Evolutionary conservation across 2,113 vertebrate species (phyloP).

Genomic region (Circaetus cinerascens): DNA sequence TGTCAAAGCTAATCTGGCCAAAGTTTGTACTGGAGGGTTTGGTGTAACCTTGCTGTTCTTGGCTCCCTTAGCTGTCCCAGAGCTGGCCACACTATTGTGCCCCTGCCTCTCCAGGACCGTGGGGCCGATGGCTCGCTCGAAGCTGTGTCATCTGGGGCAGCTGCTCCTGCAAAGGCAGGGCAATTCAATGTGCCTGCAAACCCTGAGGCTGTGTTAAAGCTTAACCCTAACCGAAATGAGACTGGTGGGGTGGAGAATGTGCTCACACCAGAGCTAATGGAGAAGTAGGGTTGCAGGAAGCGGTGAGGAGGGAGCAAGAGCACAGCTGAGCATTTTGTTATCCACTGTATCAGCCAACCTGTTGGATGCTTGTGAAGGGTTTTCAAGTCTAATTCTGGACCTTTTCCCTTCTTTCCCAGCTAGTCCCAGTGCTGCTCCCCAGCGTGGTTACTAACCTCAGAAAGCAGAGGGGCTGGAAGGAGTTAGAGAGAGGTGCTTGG

Average conservation of each 20-base stretch:
- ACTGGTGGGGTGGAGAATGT: not conserved
- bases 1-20: not conserved
- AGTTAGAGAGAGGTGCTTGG: not conserved
- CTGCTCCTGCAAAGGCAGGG: not conserved
- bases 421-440: not conserved
- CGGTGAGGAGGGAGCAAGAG: not conserved
- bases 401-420: not conserved
- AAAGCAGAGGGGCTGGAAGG: not conserved
- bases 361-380: not conserved
- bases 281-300: not conserved
- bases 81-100: not conserved
- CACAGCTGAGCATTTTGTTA: not conserved
- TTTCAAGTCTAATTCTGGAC: not conserved
- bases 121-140: not conserved
- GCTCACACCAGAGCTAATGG: not conserved
- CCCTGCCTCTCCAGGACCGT: not conserved
- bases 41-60: not conserved
- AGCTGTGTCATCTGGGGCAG: not conserved
- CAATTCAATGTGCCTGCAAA: not conserved
- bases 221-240: not conserved
- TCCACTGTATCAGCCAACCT: not conserved
- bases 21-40: not conserved
- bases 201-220: not conserved
- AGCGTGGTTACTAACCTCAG: not conserved
- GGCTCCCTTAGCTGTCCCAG: not conserved